Conservation (phyloP, 1,140 invertebrate species). For the Bradysia coprophila region DNA sequence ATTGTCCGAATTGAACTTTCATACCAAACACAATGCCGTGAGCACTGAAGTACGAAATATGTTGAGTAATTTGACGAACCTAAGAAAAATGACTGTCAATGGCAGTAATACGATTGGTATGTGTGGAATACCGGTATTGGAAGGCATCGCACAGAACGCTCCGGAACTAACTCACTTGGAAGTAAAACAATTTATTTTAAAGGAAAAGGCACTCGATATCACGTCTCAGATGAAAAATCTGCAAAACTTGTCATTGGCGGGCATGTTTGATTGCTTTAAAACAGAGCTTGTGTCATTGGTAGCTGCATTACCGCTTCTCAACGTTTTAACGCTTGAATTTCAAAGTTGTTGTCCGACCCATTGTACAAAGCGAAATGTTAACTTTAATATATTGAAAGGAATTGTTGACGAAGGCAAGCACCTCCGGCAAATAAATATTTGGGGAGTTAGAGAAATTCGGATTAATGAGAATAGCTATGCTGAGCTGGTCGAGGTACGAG, state of each 20-base stretch:
- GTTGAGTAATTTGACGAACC: neutral
- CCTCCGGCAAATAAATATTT: neutral
- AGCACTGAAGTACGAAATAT: too few relatives aligned
- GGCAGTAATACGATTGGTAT: neutral
- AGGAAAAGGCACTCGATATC: neutral
- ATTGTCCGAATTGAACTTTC: neutral
- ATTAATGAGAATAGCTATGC: too few relatives aligned
- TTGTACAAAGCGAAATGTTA: neutral
- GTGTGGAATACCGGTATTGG: neutral
- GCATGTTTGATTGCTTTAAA: neutral
- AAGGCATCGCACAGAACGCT: neutral
- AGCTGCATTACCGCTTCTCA: neutral
- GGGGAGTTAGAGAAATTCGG: neutral
- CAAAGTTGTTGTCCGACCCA: neutral
- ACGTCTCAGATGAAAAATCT: neutral
- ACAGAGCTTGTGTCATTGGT: too few relatives aligned
- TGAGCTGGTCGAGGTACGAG: neutral
- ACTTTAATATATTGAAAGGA: too few relatives aligned
- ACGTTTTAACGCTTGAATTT: too few relatives aligned
- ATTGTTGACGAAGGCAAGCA: neutral
- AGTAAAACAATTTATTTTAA: too few relatives aligned
- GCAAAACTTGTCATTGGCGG: neutral
- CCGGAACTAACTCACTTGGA: neutral
- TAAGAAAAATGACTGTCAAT: neutral
- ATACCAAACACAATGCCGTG: neutral